These are phyloP conservation scores for Passer montanus DNA, from an alignment of 2,113 vertebrate genomes.

Conservation along the genomic window DNA sequence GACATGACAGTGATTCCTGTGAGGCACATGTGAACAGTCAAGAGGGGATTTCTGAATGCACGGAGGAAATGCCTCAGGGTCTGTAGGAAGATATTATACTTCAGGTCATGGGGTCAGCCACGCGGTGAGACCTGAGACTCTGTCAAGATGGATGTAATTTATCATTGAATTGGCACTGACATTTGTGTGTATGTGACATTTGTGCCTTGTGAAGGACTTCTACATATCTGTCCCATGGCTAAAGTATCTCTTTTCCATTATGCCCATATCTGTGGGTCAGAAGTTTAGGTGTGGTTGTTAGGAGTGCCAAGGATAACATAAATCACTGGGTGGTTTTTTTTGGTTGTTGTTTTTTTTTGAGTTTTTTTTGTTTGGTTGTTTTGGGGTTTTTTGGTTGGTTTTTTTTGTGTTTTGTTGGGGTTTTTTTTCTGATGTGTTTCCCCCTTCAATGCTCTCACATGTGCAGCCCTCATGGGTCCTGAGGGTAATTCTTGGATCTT, in stretches of 20 bases:
- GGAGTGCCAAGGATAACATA: neutral
- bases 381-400: neutral
- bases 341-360: neutral
- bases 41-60: neutral
- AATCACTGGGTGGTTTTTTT: neutral
- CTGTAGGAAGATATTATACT: neutral
- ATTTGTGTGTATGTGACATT: fast-evolving
- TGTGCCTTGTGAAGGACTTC: neutral
- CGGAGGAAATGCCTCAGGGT: fast-evolving
- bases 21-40: neutral
- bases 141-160: neutral
- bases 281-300: neutral
- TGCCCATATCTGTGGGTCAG: neutral
- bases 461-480: neutral
- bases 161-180: neutral
- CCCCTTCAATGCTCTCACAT: fast-evolving
- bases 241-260: neutral
- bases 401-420: neutral
- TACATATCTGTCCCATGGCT: neutral
- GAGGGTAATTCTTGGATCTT: fast-evolving
- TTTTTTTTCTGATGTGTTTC: neutral
- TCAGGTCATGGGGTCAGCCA: neutral
- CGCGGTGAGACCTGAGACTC: neutral
- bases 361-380: too few species aligned
- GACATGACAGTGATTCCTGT: neutral